Conservation (phyloP, 2,797 vertebrate genomes). For the Stomatorhinus walkeri region DNA sequence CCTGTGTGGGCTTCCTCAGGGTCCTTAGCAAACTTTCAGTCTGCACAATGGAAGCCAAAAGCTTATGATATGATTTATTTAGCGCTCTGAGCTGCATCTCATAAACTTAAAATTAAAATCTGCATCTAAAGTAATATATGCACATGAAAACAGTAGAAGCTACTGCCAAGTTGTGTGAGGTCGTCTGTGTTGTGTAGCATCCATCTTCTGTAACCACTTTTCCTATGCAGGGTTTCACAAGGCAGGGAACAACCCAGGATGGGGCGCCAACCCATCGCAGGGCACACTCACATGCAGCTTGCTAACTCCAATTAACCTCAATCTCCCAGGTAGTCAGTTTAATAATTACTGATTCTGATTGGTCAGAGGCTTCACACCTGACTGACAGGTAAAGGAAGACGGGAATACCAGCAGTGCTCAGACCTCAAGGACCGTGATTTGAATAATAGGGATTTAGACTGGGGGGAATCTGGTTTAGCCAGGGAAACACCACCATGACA, state of each 20-base stretch:
- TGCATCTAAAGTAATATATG: neutral
- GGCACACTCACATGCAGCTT: neutral
- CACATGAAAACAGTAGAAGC: neutral
- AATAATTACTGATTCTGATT: too few species aligned
- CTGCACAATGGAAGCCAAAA: neutral
- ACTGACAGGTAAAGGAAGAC: too few species aligned
- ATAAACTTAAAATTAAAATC: neutral
- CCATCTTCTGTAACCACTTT: neutral
- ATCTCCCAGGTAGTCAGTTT: too few species aligned
- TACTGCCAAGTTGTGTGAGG: neutral
- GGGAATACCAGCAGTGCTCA: too few species aligned
- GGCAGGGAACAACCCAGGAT: neutral
- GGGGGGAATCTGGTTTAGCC: neutral
- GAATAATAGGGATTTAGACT: neutral
- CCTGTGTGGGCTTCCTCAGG: neutral
- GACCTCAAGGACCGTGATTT: too few species aligned
- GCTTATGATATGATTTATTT: constrained; percentile 7
- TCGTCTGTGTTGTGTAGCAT: neutral
- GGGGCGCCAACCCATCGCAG: neutral
- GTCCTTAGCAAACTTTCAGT: neutral
- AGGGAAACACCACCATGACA: neutral
- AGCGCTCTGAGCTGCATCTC: neutral
- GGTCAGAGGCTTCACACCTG: too few species aligned
- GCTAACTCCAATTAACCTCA: neutral
- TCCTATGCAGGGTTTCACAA: neutral